These are phyloP conservation scores for Thalassophryne amazonica DNA, from an alignment of 2,797 vertebrate species.

Conservation along the genomic window DNA sequence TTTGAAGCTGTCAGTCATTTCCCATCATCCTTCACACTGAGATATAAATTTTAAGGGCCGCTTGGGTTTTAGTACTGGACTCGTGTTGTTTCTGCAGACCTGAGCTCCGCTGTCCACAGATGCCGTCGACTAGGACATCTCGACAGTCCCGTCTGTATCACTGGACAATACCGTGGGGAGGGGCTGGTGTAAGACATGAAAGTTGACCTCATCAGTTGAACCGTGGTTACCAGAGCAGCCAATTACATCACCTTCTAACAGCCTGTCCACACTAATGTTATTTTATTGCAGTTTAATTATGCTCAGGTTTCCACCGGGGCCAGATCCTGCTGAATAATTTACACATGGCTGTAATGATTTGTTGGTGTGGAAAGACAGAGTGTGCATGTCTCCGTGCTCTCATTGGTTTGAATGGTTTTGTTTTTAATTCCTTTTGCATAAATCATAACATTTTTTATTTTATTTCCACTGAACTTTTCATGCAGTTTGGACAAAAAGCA, in stretches of 20 bases:
- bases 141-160: slow-evolving; percentile 15
- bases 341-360: slow-evolving; percentile 76
- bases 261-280: slow-evolving; percentile 82
- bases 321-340: slow-evolving; percentile 80
- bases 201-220: slow-evolving; percentile 64
- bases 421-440: slow-evolving; percentile 32
- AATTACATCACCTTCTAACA: slow-evolving; percentile 79
- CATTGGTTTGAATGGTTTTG: slow-evolving; percentile 56
- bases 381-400: slow-evolving; percentile 40
- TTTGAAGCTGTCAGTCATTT: slow-evolving; percentile 4
- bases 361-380: slow-evolving; percentile 69
- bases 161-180: slow-evolving; percentile 17
- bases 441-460: slow-evolving; percentile 36
- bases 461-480: slow-evolving; percentile 20
- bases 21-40: background rate
- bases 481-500: background rate
- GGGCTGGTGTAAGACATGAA: slow-evolving; percentile 34
- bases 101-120: slow-evolving; percentile 2
- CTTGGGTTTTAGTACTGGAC: too few relatives aligned
- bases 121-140: background rate
- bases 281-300: slow-evolving; percentile 88
- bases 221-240: slow-evolving; percentile 71
- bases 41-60: too few relatives aligned
- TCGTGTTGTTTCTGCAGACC: too few relatives aligned
- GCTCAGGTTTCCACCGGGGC: slow-evolving; percentile 80